Evolutionary conservation across 2,888 invertebrate species (phyloP).

Genomic region (Nemotelus pantherinus): DNA sequence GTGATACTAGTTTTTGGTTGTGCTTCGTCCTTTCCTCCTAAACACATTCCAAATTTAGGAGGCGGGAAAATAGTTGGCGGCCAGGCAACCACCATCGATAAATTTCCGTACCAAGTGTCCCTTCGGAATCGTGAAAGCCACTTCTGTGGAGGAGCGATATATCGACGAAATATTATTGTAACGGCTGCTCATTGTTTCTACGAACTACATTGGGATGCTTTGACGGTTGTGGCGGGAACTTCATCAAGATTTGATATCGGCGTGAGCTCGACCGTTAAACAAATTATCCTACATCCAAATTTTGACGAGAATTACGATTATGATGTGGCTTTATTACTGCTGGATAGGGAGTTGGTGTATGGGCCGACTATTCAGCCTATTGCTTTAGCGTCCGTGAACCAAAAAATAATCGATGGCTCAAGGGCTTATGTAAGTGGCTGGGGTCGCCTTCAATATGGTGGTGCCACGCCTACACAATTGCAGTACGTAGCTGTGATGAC

Average conservation of each 20-base stretch:
- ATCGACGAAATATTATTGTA: slow-evolving; percentile 54
- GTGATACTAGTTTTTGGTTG: too few relatives aligned
- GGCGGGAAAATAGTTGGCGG: slow-evolving; percentile 54
- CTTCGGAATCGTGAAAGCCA: slow-evolving; percentile 45
- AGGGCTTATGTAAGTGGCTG: slow-evolving; percentile 57
- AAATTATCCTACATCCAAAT: slow-evolving; percentile 35
- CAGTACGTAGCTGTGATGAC: slow-evolving; percentile 62
- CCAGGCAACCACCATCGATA: slow-evolving; percentile 52
- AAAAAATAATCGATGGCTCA: slow-evolving; percentile 36
- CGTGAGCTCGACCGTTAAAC: slow-evolving; percentile 5
- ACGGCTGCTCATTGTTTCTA: slow-evolving; percentile 54
- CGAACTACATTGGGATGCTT: neutral
- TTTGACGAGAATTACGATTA: slow-evolving; percentile 21
- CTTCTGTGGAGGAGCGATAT: slow-evolving; percentile 52
- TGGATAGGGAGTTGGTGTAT: slow-evolving; percentile 65
- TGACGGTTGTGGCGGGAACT: slow-evolving; percentile 44
- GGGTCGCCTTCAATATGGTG: slow-evolving; percentile 58
- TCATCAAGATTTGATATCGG: slow-evolving; percentile 16
- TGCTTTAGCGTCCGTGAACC: slow-evolving; percentile 57
- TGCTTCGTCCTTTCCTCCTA: too few relatives aligned
- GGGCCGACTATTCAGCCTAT: slow-evolving; percentile 62
- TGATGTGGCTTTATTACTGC: slow-evolving; percentile 63
- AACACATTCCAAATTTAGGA: too few relatives aligned
- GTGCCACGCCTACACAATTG: slow-evolving; percentile 7
- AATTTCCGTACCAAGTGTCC: slow-evolving; percentile 57